phyloP scores from a whole-genome alignment of 2,888 invertebrate species.

The Cordilura impudica region DNA sequence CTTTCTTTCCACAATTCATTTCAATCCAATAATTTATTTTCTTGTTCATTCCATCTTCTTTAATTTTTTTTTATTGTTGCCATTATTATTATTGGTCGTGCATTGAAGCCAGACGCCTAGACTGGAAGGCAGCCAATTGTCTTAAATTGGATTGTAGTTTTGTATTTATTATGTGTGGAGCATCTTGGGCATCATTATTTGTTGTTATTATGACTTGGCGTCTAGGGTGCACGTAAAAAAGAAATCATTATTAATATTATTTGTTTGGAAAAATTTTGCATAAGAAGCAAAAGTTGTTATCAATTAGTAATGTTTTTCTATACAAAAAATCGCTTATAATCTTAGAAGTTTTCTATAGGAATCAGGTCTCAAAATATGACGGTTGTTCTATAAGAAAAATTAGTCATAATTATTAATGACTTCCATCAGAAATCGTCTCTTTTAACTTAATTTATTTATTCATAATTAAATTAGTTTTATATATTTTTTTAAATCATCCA shows the following conservation, averaged over 20 bases:
- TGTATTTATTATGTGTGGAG: not conserved
- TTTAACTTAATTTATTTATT: too few relatives aligned
- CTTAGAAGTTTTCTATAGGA: too few relatives aligned
- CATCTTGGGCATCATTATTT: not conserved
- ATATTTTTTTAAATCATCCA: too few relatives aligned
- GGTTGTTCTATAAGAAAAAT: too few relatives aligned
- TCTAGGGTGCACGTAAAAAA: conserved; percentile 1
- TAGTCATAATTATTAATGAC: too few relatives aligned
- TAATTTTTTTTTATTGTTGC: conserved; percentile 26
- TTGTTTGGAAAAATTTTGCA: not conserved
- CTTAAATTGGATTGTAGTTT: conserved; percentile 16
- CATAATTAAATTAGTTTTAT: too few relatives aligned
- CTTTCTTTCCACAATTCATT: too few relatives aligned
- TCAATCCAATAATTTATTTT: not conserved
- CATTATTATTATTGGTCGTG: conserved; percentile 59
- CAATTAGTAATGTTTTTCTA: not conserved
- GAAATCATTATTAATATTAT: conserved; percentile 20
- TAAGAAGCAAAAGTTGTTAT: not conserved
- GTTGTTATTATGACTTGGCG: conserved; percentile 18
- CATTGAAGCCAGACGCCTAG: conserved; percentile 65
- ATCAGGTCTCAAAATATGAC: too few relatives aligned
- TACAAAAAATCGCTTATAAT: too few relatives aligned
- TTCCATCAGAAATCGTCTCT: too few relatives aligned
- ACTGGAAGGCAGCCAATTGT: conserved; percentile 66
- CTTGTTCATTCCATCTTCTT: not conserved